Base-by-base conservation (phyloP, 2,797 vertebrate species). In the Momotus momota region DNA sequence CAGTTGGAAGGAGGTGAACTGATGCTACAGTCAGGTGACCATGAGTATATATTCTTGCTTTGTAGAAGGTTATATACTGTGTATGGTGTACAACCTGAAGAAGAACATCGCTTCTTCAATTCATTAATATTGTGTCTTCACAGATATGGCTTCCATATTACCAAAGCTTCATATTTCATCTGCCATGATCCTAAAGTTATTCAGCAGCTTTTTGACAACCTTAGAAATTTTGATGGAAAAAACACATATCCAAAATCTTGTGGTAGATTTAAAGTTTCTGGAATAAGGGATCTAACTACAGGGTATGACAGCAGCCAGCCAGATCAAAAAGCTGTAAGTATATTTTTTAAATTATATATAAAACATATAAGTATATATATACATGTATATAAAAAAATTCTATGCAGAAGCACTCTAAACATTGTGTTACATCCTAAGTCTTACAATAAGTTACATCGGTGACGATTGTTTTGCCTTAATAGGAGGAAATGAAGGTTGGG, bases 101-200 rank as follows among this genome's bases (percentile, higher is more conserved):
- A 60, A 66, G 14, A 82, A 23, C 15, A 17, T 26, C 60, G 43
- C 18, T n/a, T 82, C 81, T 83, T 91, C 52, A 21, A 49, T 67
- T 86, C 18, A 69, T 51, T 46, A 29, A 29, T 64, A 20, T 8
- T 71, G 60, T 85, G 10, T 90, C 70, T 95, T 82, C 46, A 78
- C 97, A 99, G 99, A 93, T 99, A 99, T 0, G 99, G 99, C 78
- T 99, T 99, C 96, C 99, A 99, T 97, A 98, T 99, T 96, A 99
- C 98, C 86, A 99, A 99, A 96, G 99, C 99, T 97, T 99, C 99
- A 0, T 99, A 99, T 98, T 99, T 99, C 91, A 99, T 99, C 97
- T 99, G 99, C 97, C 98, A 99, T 3, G 98, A 99, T 95, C 99
- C 98, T 98, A 96, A 97, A 58, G 98, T 98, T 81, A 99, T 99